A percentile compares a stretch with the other conserved stretches of the same genome.
Evolutionary conservation across 1,140 invertebrate species (phyloP).

Genomic region (Drosophila bifasciata): DNA sequence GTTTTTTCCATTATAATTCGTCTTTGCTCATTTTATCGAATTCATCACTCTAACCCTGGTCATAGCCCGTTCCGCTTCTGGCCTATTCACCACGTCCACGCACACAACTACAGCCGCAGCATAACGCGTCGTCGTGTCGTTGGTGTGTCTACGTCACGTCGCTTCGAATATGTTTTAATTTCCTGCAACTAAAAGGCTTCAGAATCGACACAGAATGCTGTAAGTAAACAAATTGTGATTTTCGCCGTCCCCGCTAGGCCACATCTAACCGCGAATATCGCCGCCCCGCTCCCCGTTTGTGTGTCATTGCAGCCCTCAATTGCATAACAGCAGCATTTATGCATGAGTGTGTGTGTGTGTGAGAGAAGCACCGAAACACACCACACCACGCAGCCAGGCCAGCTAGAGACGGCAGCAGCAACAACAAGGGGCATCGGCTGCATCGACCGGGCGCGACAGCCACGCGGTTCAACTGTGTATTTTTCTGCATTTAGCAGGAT

Average conservation of each 20-base stretch:
- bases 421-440: constrained; percentile 21
- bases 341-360: constrained; percentile 76
- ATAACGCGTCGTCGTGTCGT: constrained; percentile 72
- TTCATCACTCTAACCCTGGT: constrained; percentile 12
- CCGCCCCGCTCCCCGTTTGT: constrained; percentile 17
- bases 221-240: constrained; percentile 40
- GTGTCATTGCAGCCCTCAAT: constrained; percentile 76
- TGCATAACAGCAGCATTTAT: constrained; percentile 75
- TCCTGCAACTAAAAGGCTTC: constrained; percentile 42
- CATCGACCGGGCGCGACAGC: background rate
- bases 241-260: background rate
- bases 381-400: constrained; percentile 39
- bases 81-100: constrained; percentile 40
- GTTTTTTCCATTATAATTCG: background rate
- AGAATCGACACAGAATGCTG: constrained; percentile 62
- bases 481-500: constrained; percentile 31
- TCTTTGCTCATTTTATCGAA: constrained; percentile 7
- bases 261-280: constrained; percentile 12
- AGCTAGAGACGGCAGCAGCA: constrained; percentile 14
- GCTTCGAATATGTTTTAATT: constrained; percentile 70
- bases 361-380: constrained; percentile 74
- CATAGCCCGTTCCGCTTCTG: constrained; percentile 10
- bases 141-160: constrained; percentile 64
- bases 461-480: constrained; percentile 1
- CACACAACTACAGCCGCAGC: constrained; percentile 41